phyloP scores from a whole-genome alignment of 2,113 vertebrate species.

The Sorex fumeus region DNA sequence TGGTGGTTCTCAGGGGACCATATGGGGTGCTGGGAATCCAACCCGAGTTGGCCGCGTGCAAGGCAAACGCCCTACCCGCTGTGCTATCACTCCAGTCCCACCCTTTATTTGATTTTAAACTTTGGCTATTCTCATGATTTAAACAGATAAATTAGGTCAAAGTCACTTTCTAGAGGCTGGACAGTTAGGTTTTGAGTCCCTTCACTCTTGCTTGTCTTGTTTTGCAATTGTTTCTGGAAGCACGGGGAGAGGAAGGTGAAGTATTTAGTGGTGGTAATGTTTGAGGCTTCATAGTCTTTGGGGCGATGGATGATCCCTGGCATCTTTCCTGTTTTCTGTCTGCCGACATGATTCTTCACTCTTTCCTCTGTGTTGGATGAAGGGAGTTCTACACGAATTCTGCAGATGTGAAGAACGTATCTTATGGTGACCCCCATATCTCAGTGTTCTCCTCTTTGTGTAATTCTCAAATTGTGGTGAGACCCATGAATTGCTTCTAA shows the following conservation, averaged over 20 bases:
- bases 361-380: neutral
- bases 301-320: fast-evolving
- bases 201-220: neutral
- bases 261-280: neutral
- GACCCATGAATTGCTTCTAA: neutral
- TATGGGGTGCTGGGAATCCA: no score
- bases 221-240: neutral
- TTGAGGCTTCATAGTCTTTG: neutral
- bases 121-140: neutral
- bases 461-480: neutral
- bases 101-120: neutral
- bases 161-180: neutral
- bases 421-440: neutral
- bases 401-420: neutral
- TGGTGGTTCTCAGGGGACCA: no score
- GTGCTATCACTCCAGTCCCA: no score
- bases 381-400: neutral
- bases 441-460: neutral
- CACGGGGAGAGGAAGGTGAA: neutral
- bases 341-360: neutral
- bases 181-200: neutral
- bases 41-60: no score
- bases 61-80: no score
- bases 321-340: neutral
- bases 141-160: neutral